phyloP scores from a whole-genome alignment of 1,140 invertebrate species.

The Phthorimaea operculella region DNA sequence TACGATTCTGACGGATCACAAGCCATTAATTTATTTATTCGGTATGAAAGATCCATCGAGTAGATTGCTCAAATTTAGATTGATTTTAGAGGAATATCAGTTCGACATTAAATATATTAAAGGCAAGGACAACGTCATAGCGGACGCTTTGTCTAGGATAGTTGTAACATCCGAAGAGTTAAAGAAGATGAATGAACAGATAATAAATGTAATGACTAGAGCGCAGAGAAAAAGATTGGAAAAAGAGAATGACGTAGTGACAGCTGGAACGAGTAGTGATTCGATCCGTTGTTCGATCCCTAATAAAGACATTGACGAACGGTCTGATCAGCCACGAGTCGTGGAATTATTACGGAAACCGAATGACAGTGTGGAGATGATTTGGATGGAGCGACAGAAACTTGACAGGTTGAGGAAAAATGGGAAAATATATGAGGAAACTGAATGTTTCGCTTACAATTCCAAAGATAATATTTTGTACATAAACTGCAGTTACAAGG shows the following conservation, averaged over 20 bases:
- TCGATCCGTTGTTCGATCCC: too few species aligned
- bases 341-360: not conserved
- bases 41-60: not conserved
- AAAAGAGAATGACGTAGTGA: not conserved
- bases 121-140: not conserved
- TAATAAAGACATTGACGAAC: not conserved
- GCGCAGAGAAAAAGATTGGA: not conserved
- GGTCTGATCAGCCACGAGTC: not conserved
- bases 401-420: not conserved
- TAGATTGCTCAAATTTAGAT: not conserved
- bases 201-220: not conserved
- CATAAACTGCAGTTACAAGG: not conserved
- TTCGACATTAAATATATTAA: not conserved
- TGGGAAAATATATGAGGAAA: too few species aligned
- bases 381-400: not conserved
- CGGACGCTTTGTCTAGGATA: not conserved
- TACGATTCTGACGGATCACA: not conserved
- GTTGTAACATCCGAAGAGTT: not conserved
- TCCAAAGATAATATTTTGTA: not conserved
- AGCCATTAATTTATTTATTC: constrained; percentile 6
- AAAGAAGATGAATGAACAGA: not conserved
- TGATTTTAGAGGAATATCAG: not conserved
- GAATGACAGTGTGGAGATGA: not conserved
- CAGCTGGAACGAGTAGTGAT: too few species aligned
- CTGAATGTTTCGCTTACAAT: not conserved